Evolutionary conservation across 2,113 vertebrate species (phyloP).

Genomic region (Chionomys nivalis): DNA sequence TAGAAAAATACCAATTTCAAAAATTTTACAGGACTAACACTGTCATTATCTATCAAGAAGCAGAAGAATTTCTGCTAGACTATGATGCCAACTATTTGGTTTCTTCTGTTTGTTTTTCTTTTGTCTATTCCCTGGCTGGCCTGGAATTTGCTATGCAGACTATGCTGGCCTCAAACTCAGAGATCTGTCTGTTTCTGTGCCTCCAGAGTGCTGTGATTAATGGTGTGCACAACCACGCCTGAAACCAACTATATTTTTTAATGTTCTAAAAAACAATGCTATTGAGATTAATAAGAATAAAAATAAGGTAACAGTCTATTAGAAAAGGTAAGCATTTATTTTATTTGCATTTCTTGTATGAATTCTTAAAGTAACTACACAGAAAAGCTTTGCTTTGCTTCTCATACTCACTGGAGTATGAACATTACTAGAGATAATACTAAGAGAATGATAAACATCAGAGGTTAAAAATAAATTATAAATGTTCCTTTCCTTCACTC

Average conservation of each 20-base stretch:
- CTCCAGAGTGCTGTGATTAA: neutral
- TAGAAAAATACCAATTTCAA: conserved; percentile 41
- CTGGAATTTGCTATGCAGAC: neutral
- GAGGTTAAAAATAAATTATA: neutral
- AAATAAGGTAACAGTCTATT: neutral
- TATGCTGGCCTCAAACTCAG: neutral
- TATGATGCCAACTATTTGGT: neutral
- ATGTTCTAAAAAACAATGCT: conserved; percentile 49
- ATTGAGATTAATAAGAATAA: conserved; percentile 35
- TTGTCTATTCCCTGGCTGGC: neutral
- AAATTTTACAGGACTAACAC: conserved; percentile 38
- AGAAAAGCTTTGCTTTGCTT: neutral
- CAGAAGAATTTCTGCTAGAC: conserved; percentile 14
- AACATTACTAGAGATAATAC: neutral
- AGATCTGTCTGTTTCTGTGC: neutral
- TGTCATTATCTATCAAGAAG: neutral
- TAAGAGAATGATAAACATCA: neutral
- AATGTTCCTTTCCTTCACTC: neutral
- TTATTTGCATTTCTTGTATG: conserved; percentile 20
- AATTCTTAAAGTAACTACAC: neutral
- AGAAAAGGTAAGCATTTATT: neutral
- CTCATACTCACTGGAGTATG: neutral
- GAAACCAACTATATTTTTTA: neutral
- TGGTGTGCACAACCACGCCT: neutral
- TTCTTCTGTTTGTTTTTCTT: neutral